Base-by-base conservation (phyloP, 2,797 vertebrate genomes). In the Hapalemur alaotrensis region DNA sequence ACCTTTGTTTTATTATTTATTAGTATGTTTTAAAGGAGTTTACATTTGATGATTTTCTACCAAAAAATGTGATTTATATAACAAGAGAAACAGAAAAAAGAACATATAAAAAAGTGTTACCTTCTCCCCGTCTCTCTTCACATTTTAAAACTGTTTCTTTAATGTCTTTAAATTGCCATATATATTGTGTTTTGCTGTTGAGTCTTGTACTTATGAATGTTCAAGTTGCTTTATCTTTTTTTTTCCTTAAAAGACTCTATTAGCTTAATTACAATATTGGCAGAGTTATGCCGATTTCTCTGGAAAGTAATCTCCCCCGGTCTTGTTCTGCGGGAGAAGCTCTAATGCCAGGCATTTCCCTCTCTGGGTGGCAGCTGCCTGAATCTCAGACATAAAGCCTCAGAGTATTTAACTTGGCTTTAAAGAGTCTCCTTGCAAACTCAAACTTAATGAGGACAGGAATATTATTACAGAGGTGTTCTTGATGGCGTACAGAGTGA, bases 361-460 rank as follows among this genome's bases (percentile, higher is more conserved):
- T 91, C 57, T 75, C 82, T 95, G 89, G 57, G 43, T 86, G 83
- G 65, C 48, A 59, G 88, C 92, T 38, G 17, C 84, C 80, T 89
- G 79, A 61, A 65, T 79, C 52, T 50, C 69, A 93, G 50, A 80
- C 82, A 48, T 28, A 72, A 86, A 96, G 65, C 48, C 76, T 96
- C 52, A 13, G 43, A 52, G 8, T 89, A 91, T 95, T 97, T 89
- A 76, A 93, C 59, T 97, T 94, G 93, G 81, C 75, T 93, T 81
- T 28, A 23, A 70, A 83, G 73, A 61, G 11, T 65, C 69, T 80
- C 43, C 94, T 78, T 91, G 61, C 63, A 89, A 93, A 79, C 32
- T 50, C 65, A 41, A 22, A 93, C 82, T 91, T 94, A 93, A 84
- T 85, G 90, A 94, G 87, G 82, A 97, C 82, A 87, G 75, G 65